phyloP scores from a whole-genome alignment of 2,797 vertebrate genomes.

The Acanthurus lineatus region DNA sequence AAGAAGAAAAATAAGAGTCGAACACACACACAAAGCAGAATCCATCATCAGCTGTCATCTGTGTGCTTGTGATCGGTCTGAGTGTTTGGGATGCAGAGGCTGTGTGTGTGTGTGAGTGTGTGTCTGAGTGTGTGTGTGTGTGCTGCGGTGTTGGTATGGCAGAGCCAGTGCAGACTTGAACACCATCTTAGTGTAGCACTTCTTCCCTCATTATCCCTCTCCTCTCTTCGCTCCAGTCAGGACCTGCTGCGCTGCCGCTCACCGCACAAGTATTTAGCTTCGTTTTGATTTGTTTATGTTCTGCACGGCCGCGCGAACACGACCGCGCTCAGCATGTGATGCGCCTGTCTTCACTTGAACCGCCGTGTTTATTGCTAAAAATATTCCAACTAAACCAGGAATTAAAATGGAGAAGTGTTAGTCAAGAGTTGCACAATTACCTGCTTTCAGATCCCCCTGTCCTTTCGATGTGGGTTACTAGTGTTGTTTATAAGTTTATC shows the following conservation, averaged over 20 bases:
- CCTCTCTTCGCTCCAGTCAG: constrained; percentile 56
- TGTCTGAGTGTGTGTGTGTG: neutral
- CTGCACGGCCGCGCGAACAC: constrained; percentile 48
- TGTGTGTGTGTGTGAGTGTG: neutral
- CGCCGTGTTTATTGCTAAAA: constrained; percentile 7
- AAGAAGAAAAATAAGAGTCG: no score
- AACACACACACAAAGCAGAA: no score
- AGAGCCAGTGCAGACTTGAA: constrained; percentile 82
- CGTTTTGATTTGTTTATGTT: constrained; percentile 70
- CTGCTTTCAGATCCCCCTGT: constrained; percentile 30
- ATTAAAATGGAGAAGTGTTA: constrained; percentile 56
- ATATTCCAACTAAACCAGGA: constrained; percentile 6
- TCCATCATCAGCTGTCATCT: no score
- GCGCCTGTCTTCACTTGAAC: constrained; percentile 47
- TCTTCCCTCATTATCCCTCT: constrained; percentile 51
- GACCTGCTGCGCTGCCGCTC: constrained; percentile 62
- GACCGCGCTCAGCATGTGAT: constrained; percentile 12
- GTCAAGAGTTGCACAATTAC: constrained; percentile 54
- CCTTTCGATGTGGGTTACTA: neutral
- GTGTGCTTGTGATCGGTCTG: no score
- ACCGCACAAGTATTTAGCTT: constrained; percentile 33
- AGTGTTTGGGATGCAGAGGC: no score
- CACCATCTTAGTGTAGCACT: constrained; percentile 47
- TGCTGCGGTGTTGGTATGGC: constrained; percentile 45
- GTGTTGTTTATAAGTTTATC: constrained; percentile 31